Evolutionary conservation across 2,797 vertebrate genomes (phyloP), one percentile per base, ranked within the genome.

Genomic region (Eospalax fontanierii): DNA sequence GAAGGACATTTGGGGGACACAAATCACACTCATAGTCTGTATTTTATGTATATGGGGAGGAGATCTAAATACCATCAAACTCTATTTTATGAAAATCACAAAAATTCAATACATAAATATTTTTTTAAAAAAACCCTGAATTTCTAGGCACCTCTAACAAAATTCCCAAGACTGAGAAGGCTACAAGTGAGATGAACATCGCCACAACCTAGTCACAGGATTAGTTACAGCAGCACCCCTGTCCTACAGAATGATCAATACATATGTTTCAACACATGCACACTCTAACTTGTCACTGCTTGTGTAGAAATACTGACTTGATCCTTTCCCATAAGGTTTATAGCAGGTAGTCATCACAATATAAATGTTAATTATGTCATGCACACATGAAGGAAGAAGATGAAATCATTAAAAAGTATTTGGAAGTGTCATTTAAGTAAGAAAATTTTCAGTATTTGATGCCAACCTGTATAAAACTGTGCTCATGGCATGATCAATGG

Each of bases 291-390:
- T 12, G 33, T 16, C 71, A 81, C 79, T 59, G 66, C 35, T 46
- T 70, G n/a, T 74, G 61, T 84, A 81, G 46, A 89, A 93, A 86
- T 50, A 5, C 19, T 19, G 90, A 90, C 87, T 68, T 22, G 4
- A 46, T 35, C 33, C 8, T 57, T 4, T 87, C 28, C 38, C 9
- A 33, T 35, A 54, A 93, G 12, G 46, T 16, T 75, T 38, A 33
- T 5, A 71, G 54, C 38, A 93, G 40, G 78, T 35, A 40, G 35
- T 87, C 40, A 59, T 38, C 38, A 68, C 3, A 35, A 28, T 78
- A 79, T 35, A 92, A 80, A 94, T 70, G 28, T 76, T 80, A 80
- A 74, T 66, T 38, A 90, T 50, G 50, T 14, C 50, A n/a, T 78
- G 15, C 33, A 63, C 38, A 24, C n/a, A 68, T 38, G 21, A 89